Base-by-base conservation (phyloP, 2,888 invertebrate species). In the Dascillus cervinus region DNA sequence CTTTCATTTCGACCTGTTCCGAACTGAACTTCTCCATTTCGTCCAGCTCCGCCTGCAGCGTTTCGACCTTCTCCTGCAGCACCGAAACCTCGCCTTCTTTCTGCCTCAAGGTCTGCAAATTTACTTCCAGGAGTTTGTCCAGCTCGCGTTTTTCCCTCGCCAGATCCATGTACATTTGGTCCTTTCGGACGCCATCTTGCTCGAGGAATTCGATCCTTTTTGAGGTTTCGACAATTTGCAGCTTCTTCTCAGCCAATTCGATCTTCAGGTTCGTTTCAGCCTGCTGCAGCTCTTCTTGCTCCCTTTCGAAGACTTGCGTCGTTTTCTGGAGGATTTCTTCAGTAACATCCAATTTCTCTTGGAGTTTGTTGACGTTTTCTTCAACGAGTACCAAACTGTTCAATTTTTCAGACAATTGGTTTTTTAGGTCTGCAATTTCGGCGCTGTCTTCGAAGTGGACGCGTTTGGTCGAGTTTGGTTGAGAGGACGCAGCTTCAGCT, bases 391-490 rank as follows among this genome's bases (percentile, higher is more conserved):
- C 65, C 28, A 78, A 49, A 1, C 60, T 60, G 25, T 72, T 64
- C 3, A 79, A 66, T 38, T 71, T 70, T 24, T 71, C 66, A 44
- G 79, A 76, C 20, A 81, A 47, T 38, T 72, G 73, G 29, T 71
- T 69, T 44, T 74, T 73, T 25, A 79, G 50, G 11, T 70, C 65
- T 21, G 59, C 53, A 38, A 82, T 62, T 50, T 79, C 77, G 34
- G 73, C 73, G 47, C 75, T 77, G 47, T 79, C 79, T 46, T 72
- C 71, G 44, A 72, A 73, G 37, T 57, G 63, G 4, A 65, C 65
- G 11, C 49, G 50, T 47, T 56, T 64, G 0, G 61, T 63, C 1
- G 62, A 62, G 36, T 62, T 63, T 5, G 53, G 47, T 43, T 56
- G 54, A 14, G 34, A 14, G 11, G 44, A 13, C 12, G 46, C 35